A percentile compares a stretch with the other conserved stretches of the same genome.
Conservation (phyloP, 2,113 vertebrate genomes). For the Myrmophylax atrothorax region DNA sequence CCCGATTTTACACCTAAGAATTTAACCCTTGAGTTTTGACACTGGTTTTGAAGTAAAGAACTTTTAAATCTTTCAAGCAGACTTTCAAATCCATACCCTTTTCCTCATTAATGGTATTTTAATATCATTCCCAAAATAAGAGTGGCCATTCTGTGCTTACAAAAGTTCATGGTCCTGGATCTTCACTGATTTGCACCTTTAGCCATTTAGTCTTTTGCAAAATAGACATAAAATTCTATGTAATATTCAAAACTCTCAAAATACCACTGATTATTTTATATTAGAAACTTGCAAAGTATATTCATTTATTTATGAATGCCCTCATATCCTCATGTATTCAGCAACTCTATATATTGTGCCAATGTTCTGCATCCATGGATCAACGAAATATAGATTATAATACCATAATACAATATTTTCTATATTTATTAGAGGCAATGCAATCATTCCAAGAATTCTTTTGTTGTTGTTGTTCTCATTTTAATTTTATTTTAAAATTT, state of each 20-base stretch:
- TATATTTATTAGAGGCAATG: neutral
- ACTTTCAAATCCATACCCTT: fast-evolving
- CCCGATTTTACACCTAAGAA: neutral
- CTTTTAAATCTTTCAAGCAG: neutral
- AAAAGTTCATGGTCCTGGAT: neutral
- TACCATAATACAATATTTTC: neutral
- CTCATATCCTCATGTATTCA: neutral
- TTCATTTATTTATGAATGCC: neutral
- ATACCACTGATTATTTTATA: neutral
- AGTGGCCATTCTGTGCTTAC: neutral
- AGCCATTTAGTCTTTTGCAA: neutral
- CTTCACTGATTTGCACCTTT: neutral
- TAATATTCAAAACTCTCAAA: neutral
- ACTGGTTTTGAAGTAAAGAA: neutral
- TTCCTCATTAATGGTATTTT: neutral
- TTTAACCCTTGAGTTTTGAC: neutral
- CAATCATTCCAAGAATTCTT: neutral
- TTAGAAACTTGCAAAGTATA: neutral
- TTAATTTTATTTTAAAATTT: neutral
- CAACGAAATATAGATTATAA: neutral
- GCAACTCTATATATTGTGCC: neutral
- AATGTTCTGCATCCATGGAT: neutral
- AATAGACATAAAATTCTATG: neutral
- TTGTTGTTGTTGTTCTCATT: neutral
- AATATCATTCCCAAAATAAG: neutral